phyloP scores from a whole-genome alignment of 2,888 invertebrate genomes.

The Cantharis rustica region DNA sequence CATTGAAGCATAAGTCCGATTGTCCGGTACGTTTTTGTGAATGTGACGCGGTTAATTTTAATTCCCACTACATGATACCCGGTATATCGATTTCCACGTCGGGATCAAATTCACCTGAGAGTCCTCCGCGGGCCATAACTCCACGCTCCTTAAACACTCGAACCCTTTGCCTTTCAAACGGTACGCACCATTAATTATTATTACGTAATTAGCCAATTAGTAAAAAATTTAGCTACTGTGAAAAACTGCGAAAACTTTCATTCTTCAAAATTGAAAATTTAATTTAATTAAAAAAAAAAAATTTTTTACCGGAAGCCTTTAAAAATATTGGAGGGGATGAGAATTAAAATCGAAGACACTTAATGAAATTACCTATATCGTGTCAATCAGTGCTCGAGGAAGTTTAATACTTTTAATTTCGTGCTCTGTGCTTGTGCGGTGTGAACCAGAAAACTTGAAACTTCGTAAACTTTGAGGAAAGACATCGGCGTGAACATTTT shows the following conservation, averaged over 20 bases:
- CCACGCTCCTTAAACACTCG: constrained; percentile 37
- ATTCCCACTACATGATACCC: constrained; percentile 39
- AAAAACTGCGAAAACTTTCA: neutral
- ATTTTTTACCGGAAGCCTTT: neutral
- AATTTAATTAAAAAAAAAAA: neutral
- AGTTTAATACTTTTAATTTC: neutral
- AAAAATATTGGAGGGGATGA: neutral
- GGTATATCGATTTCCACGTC: constrained; percentile 38
- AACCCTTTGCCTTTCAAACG: constrained; percentile 6
- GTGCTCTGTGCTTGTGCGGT: neutral
- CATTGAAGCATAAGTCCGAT: constrained; percentile 24
- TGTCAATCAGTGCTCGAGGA: neutral
- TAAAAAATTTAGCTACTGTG: neutral
- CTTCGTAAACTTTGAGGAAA: neutral
- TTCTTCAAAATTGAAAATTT: neutral
- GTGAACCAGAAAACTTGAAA: neutral
- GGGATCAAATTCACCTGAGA: constrained; percentile 44
- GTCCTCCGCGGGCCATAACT: constrained; percentile 39
- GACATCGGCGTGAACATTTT: neutral
- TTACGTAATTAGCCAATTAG: neutral
- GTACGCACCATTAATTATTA: neutral
- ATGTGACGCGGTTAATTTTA: constrained; percentile 41
- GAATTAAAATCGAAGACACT: neutral
- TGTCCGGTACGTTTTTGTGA: constrained; percentile 36
- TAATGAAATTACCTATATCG: neutral